These are phyloP conservation scores for Scelioninae gen. 2 DNA, from an alignment of 2,888 invertebrate species.

Conservation along the genomic window DNA sequence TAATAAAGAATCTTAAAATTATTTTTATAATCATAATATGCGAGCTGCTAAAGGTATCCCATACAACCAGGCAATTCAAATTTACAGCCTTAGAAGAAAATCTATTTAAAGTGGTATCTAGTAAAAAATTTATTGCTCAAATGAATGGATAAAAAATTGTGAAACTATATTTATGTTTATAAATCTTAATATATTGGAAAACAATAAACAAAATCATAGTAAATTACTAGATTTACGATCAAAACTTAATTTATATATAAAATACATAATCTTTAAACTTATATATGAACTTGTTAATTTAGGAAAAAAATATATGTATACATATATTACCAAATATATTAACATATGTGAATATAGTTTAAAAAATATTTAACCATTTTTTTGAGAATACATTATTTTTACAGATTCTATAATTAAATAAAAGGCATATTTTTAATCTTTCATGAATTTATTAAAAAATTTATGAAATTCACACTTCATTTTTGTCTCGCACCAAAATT, in stretches of 20 bases:
- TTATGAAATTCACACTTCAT: conserved; percentile 4
- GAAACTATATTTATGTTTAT: no score
- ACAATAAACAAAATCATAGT: no score
- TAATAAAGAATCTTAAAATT: conserved; percentile 33
- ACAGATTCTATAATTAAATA: background rate
- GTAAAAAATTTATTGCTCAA: no score
- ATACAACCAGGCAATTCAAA: conserved; percentile 10
- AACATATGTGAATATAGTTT: background rate
- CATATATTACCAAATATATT: background rate
- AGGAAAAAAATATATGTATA: background rate
- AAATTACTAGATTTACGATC: no score
- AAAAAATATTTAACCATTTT: background rate
- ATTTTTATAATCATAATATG: conserved; percentile 47
- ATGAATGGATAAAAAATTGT: no score
- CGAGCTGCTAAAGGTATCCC: conserved; percentile 50
- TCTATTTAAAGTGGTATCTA: background rate
- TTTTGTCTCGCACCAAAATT: conserved; percentile 32
- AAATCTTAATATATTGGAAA: no score
- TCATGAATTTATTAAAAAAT: conserved; percentile 13
- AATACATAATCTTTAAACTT: no score
- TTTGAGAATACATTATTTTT: background rate
- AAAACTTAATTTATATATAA: no score
- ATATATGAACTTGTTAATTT: no score
- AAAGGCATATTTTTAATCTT: conserved; percentile 14
- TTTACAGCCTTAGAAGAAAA: conserved; percentile 13